Percentiles rank a stretch among this genome's conserved stretches.
phyloP scores from a whole-genome alignment of 1,140 invertebrate species.

The Drosophila sechellia region DNA sequence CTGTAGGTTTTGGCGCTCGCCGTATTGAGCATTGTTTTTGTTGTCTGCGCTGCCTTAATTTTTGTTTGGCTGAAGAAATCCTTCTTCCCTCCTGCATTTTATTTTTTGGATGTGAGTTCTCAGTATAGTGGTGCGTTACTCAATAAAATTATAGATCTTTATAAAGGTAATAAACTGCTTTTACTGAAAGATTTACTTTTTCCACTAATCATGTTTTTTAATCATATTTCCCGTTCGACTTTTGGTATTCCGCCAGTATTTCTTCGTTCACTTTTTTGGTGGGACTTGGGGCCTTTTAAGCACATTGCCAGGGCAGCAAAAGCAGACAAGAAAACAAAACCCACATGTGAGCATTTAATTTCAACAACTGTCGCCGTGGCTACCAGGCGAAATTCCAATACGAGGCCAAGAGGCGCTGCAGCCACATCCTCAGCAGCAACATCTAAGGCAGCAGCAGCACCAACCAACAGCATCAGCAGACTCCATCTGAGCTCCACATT shows the following conservation, averaged over 20 bases:
- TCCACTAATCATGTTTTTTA: background rate
- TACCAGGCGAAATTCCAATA: conserved; percentile 72
- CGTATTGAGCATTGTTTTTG: conserved; percentile 39
- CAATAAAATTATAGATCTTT: background rate
- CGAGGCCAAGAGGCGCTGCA: conserved; percentile 23
- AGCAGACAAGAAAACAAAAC: conserved; percentile 71
- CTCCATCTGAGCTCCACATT: conserved; percentile 35
- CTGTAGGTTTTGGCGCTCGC: conserved; percentile 47
- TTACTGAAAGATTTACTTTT: background rate
- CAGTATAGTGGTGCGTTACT: conserved; percentile 2
- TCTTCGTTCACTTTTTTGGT: conserved; percentile 6
- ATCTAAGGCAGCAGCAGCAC: conserved; percentile 26
- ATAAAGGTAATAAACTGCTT: background rate
- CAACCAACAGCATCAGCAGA: conserved; percentile 28
- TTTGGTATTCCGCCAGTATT: conserved; percentile 14
- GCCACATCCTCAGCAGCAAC: background rate
- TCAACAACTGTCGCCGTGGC: conserved; percentile 79
- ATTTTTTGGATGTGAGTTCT: conserved; percentile 12
- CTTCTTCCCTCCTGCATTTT: conserved; percentile 28
- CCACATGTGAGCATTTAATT: conserved; percentile 84
- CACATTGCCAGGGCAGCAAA: conserved; percentile 24
- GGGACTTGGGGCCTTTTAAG: conserved; percentile 36
- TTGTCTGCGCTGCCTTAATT: conserved; percentile 16
- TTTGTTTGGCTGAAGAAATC: conserved; percentile 30
- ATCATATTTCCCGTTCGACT: too few species aligned